These are phyloP conservation scores for Stichopus horrens DNA, from an alignment of 53 echinoderm and acorn worm species.

Conservation along the genomic window DNA sequence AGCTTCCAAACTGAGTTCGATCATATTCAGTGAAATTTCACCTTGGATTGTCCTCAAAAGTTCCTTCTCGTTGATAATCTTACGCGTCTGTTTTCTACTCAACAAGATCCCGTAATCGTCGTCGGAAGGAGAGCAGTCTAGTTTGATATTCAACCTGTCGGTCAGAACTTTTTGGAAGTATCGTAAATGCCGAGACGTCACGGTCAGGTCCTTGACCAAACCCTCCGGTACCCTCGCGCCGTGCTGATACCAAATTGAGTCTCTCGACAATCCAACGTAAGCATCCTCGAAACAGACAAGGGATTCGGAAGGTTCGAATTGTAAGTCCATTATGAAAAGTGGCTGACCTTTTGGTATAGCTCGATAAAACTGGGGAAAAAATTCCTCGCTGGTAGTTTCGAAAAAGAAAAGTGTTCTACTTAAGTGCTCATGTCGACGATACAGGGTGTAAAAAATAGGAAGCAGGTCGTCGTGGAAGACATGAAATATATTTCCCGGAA, in stretches of 20 bases:
- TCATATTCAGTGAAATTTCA: not conserved
- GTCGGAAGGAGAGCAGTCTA: not conserved
- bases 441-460: not conserved
- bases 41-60: not conserved
- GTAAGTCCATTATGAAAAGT: not conserved
- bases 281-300: slow-evolving; percentile 26
- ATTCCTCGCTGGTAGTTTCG: too few species aligned
- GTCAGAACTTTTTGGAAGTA: not conserved
- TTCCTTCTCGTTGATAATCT: not conserved
- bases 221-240: not conserved
- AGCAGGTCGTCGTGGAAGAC: not conserved
- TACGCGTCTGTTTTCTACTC: not conserved
- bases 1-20: not conserved
- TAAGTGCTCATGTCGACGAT: not conserved
- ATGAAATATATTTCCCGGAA: slow-evolving; percentile 4
- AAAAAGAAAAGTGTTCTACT: not conserved
- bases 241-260: slow-evolving; percentile 21
- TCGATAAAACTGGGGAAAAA: not conserved
- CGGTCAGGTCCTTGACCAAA: not conserved
- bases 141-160: not conserved
- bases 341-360: not conserved
- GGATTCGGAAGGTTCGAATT: not conserved
- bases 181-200: not conserved
- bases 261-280: not conserved
- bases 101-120: slow-evolving; percentile 8